Evolutionary conservation across 2,113 vertebrate genomes (phyloP), one percentile per base, ranked within the genome.

Genomic region (Henicopernis longicauda): DNA sequence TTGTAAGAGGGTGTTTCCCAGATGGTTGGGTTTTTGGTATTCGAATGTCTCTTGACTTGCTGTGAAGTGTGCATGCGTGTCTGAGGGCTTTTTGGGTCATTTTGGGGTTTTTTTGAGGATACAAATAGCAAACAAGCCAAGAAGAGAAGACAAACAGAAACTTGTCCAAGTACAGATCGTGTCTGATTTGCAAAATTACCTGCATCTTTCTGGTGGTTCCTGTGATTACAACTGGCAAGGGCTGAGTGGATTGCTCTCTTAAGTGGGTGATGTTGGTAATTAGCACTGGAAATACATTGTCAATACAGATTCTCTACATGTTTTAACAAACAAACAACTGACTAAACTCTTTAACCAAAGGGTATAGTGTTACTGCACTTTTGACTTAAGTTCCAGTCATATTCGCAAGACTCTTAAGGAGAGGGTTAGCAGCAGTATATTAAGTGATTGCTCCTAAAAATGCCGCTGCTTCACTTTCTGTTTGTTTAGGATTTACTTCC

Each of bases 241-340:
- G 11, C 40, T 82, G 80, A 55, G 67, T 63, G 40, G 63, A 49
- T 87, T 82, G 26, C 31, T 82, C 44, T 87, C 49, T 58, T 82
- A 42, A 88, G 83, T 84, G 54, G 65, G 34, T 76, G 34, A 58
- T 94, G 78, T 67, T 90, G 67, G 54, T 95, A 94, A 94, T 95
- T 94, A 96, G 78, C 72, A 82, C 59, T 80, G 70, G 74, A 66
- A 63, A 70, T 77, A 58, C 10, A 15, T 82, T 91, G 71, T 80
- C 71, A 83, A 72, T 92, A 95, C 44, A 62, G 73, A 91, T 57
- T 73, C 78, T 91, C 26, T 67, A 20, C 9, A 3, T 82, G 82
- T 90, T 95, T 87, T 94, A 91, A 91, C 86, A 87, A 74, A 86
- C 89, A 95, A 86, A 71, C 47, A 95, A 34, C 57, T 63, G 31